Conservation (phyloP, 92 coral and sea anemone genomes). For the Actinernus sp. region DNA sequence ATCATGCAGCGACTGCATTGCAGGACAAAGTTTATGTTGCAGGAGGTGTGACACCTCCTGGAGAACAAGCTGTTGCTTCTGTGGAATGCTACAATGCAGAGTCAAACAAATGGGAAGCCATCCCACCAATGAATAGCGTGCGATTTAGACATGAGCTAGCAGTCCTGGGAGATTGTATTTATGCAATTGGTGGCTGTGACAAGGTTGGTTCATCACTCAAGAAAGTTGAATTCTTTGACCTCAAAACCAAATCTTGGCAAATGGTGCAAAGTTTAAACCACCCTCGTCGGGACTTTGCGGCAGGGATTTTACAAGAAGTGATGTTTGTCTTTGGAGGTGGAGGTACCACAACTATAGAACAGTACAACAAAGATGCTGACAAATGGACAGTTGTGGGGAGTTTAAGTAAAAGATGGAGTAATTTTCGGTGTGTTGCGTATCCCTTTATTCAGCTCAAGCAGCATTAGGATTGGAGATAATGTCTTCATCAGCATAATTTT, state of each 20-base stretch:
- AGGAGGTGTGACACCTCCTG: slow-evolving; percentile 83
- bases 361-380: slow-evolving; percentile 59
- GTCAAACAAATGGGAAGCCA: slow-evolving; percentile 62
- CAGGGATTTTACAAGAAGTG: slow-evolving; percentile 71
- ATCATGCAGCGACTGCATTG: slow-evolving; percentile 66
- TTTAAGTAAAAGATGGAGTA: slow-evolving; percentile 69
- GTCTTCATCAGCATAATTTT: neutral
- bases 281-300: slow-evolving; percentile 76
- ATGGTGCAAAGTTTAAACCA: slow-evolving; percentile 53
- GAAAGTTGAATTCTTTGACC: slow-evolving; percentile 66
- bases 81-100: slow-evolving; percentile 77
- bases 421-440: slow-evolving; percentile 64
- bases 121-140: slow-evolving; percentile 67
- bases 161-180: slow-evolving; percentile 36
- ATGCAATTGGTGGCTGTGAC: slow-evolving; percentile 78
- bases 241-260: slow-evolving; percentile 53
- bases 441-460: slow-evolving; percentile 62
- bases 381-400: slow-evolving; percentile 73
- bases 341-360: slow-evolving; percentile 60
- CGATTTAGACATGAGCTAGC: slow-evolving; percentile 74
- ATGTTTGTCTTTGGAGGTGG: slow-evolving; percentile 83
- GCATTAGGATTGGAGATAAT: too few relatives aligned
- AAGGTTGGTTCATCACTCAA: slow-evolving; percentile 36
- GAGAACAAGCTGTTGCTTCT: slow-evolving; percentile 66
- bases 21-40: slow-evolving; percentile 70